These are phyloP conservation scores for Amphiprion ocellaris DNA, from an alignment of 2,113 vertebrate species.

Conservation along the genomic window DNA sequence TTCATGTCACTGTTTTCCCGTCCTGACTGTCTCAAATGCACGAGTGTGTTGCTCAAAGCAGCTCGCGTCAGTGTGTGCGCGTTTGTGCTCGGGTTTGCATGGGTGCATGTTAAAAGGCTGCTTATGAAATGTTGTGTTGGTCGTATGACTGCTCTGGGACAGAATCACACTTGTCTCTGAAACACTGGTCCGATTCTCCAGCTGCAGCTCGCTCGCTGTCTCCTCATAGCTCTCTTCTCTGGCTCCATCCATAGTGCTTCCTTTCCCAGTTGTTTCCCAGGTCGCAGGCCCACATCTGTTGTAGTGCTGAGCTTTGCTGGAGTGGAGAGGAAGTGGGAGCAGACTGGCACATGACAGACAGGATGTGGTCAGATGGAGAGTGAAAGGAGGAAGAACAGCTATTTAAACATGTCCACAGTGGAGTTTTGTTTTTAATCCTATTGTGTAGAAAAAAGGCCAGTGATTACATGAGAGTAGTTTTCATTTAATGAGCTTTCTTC, in stretches of 20 bases:
- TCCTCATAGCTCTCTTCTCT: slow-evolving; percentile 7
- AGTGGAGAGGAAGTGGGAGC: slow-evolving; percentile 85
- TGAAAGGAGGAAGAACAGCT: slow-evolving; percentile 69
- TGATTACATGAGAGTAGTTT: background rate
- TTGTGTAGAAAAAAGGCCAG: slow-evolving; percentile 12
- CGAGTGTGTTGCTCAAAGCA: slow-evolving; percentile 22
- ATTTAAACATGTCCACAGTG: slow-evolving; percentile 46
- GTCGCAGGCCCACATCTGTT: slow-evolving; percentile 70
- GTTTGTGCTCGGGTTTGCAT: slow-evolving; percentile 45
- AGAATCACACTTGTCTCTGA: slow-evolving; percentile 75
- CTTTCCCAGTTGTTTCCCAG: slow-evolving; percentile 58
- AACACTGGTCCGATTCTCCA: slow-evolving; percentile 79
- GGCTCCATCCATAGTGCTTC: slow-evolving; percentile 26
- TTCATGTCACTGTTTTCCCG: slow-evolving; percentile 7
- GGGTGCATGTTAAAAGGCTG: slow-evolving; percentile 50
- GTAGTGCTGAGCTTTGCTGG: slow-evolving; percentile 71
- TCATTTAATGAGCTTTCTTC: background rate
- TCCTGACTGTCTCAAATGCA: slow-evolving; percentile 18
- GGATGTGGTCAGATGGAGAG: slow-evolving; percentile 79
- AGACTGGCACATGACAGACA: slow-evolving; percentile 82
- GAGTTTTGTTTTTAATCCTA: slow-evolving; percentile 33
- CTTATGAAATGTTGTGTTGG: slow-evolving; percentile 74
- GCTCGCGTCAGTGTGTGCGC: slow-evolving; percentile 22
- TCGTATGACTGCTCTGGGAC: slow-evolving; percentile 79
- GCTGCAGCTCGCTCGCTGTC: slow-evolving; percentile 44